Evolutionary conservation across 1,140 invertebrate genomes (phyloP), one percentile per base, ranked within the genome.

Genomic region (Penaeus indicus): DNA sequence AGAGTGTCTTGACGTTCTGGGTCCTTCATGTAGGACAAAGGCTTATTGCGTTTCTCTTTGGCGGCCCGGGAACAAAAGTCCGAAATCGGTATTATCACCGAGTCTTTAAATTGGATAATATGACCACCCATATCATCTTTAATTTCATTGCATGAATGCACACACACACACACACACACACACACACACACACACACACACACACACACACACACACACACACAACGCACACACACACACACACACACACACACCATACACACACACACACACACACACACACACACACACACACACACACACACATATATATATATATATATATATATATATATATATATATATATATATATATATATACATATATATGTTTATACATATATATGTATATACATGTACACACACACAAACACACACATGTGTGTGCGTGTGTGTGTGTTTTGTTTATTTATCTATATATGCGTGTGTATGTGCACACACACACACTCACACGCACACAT

Each of bases 91-190:
- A 42, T 4, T 4, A 42, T 42, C 38, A 4, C 38, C 38, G 38
- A 42, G 38, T 7, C 38, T 42, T 42, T 42, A 42, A 42, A 8
- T 8, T 42, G 38, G 4, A 42, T 42, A 42, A 42, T 42, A 42
- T 22, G 11, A 4, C 25, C 11, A 25, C 64, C 25, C 64, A 22
- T 67, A 5, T 67, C 5, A 22, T 25, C 21, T 80, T 7, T 84
- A 32, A 27, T 84, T 22, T 64, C 3, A 83, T 86, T 54, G 88
- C 22, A 80, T 86, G 25, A 42, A 80, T 84, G 13, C 82, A 75
- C 21, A 7, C 27, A 80, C 21, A 27, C 3, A 64, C 21, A 64
- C 27, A 64, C 78, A 64, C 27, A 7, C 21, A 8, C 82, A 7
- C 77, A 77, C 7, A 60, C 4, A 67, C 82, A 32, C 4, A 42